Base-by-base conservation (phyloP, 37 sponge, comb jelly and placozoan species). In the Agelas oroides region DNA sequence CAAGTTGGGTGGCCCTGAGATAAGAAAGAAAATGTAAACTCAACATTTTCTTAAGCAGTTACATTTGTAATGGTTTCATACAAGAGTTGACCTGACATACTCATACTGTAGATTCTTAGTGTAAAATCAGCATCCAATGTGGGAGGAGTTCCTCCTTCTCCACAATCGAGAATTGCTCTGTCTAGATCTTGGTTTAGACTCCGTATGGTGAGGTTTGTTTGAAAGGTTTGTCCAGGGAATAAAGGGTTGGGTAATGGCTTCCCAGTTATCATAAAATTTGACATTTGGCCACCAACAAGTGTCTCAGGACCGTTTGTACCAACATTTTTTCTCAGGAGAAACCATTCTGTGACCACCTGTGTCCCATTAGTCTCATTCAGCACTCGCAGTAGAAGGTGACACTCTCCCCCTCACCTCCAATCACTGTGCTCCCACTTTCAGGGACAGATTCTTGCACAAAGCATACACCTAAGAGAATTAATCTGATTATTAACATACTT, bases 91-190 rank as follows among this genome's bases (percentile, higher is more conserved):
- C 1, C 25, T 14, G 20, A 31, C 18, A 69, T n/a, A n/a, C n/a
- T n/a, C 70, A 32, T 69, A 69, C 70, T 28, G 8, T 69, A 69
- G 19, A 69, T 69, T 36, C 37, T 69, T 32, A 69, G 19, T 27
- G 27, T 3, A 31, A 23, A 69, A 3, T 20, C n/a, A 69, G 35
- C 70, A 32, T 28, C 33, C 28, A 34, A 1, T 3, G 46, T 46
- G 46, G 46, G 46, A 35, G 70, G 34, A 23, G 0, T 33, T 35
- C 34, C 27, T 18, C 27, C 27, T 5, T 6, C 21, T 6, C 38
- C 37, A 35, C 70, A 69, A 0, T 0, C 3, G 35, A 69, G 1
- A 5, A 32, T 69, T 25, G 32, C 70, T 21, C 70, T 36, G 37
- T 69, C 35, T 31, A 69, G 37, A 13, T 69, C 35, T 38, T 21